Conservation (phyloP, 1,140 invertebrate species). For the Idris sp. region DNA sequence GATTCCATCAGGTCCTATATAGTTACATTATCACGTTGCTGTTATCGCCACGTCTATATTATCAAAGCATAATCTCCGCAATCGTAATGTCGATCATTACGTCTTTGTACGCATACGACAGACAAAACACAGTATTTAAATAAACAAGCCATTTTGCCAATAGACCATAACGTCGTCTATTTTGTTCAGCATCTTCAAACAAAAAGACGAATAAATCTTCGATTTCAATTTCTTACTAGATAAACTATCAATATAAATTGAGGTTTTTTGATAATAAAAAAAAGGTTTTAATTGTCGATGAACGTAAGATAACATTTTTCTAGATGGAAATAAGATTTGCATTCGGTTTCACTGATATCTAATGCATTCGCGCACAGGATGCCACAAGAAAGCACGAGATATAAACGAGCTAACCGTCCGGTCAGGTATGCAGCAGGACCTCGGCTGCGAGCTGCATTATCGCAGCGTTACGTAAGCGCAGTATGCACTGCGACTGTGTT, state of each 20-base stretch:
- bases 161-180: neutral
- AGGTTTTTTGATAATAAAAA: no score
- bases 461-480: constrained; percentile 70
- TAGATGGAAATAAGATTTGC: constrained; percentile 12
- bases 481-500: constrained; percentile 66
- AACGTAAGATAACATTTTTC: no score
- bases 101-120: constrained; percentile 11
- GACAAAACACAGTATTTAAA: constrained; percentile 14
- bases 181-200: no score
- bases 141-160: constrained; percentile 1
- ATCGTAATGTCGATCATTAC: constrained; percentile 30
- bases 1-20: constrained; percentile 60
- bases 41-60: constrained; percentile 66
- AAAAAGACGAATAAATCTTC: no score
- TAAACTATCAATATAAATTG: no score
- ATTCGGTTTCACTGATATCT: constrained; percentile 31
- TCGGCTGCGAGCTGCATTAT: constrained; percentile 63
- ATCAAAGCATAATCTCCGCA: constrained; percentile 51
- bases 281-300: no score
- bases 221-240: no score
- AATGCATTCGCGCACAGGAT: constrained; percentile 29
- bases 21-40: constrained; percentile 64
- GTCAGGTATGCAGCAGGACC: constrained; percentile 65
- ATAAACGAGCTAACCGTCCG: constrained; percentile 33
- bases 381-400: constrained; percentile 34